These are phyloP conservation scores for Nestor notabilis DNA, from an alignment of 2,113 vertebrate genomes.

Conservation along the genomic window DNA sequence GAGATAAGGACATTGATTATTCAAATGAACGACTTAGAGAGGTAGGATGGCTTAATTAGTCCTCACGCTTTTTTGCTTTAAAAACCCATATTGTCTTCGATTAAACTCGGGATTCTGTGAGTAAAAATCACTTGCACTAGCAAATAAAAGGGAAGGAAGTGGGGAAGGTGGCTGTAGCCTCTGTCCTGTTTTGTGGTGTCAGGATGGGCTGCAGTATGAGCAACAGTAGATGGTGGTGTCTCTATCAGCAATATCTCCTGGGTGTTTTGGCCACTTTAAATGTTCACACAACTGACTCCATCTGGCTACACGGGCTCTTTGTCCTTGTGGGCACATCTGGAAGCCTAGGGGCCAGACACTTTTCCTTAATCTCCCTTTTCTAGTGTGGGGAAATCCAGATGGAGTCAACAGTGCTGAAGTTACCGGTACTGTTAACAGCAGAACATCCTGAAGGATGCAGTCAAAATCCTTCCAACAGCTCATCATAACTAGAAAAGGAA, in stretches of 20 bases:
- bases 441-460: background rate
- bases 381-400: too few species aligned
- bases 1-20: background rate
- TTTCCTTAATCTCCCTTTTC: background rate
- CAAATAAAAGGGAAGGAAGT: background rate
- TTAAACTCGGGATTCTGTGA: background rate
- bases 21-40: background rate
- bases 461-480: background rate
- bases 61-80: background rate
- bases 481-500: background rate
- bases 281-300: too few species aligned
- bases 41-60: background rate
- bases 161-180: accelerated
- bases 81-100: background rate
- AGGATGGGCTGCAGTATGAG: accelerated
- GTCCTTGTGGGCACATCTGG: accelerated
- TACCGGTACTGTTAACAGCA: background rate
- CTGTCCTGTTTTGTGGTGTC: accelerated
- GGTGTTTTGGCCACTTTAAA: background rate
- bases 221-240: accelerated
- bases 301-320: background rate
- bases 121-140: background rate
- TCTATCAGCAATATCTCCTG: too few species aligned
- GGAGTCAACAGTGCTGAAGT: background rate
- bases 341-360: background rate